A percentile compares a stretch with the other conserved stretches of the same genome.
These are phyloP conservation scores for Cyclura pinguis DNA, from an alignment of 2,797 vertebrate species.

Conservation along the genomic window DNA sequence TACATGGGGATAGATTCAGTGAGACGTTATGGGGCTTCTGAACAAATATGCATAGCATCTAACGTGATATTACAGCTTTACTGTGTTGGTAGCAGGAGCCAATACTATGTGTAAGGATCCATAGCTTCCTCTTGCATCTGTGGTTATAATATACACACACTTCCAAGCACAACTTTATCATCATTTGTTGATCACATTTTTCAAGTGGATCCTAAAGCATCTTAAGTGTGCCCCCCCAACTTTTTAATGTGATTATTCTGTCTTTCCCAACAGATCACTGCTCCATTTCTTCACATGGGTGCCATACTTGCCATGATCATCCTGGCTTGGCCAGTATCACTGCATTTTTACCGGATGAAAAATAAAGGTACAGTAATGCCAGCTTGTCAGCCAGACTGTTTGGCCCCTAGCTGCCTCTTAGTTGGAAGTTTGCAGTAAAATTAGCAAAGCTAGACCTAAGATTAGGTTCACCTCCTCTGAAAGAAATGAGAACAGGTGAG, in stretches of 20 bases:
- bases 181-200: not conserved
- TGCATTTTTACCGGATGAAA: conserved; percentile 87
- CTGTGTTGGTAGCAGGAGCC: not conserved
- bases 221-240: too few species aligned
- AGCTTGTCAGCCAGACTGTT: too few species aligned
- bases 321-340: conserved; percentile 89
- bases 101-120: not conserved
- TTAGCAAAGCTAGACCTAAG: not conserved
- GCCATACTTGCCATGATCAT: conserved; percentile 85
- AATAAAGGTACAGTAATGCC: conserved; percentile 82
- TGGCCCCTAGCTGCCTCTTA: not conserved
- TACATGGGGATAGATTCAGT: not conserved
- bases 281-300: conserved; percentile 89
- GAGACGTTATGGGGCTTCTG: not conserved
- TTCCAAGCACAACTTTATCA: not conserved
- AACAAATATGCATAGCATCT: not conserved
- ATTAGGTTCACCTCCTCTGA: not conserved
- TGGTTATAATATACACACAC: not conserved
- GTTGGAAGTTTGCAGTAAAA: not conserved
- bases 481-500: not conserved
- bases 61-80: not conserved
- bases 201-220: not conserved
- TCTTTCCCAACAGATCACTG: conserved; percentile 84
- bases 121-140: too few species aligned
- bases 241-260: not conserved